phyloP scores from a whole-genome alignment of 2,797 vertebrate species.

The Argyrosomus regius region DNA sequence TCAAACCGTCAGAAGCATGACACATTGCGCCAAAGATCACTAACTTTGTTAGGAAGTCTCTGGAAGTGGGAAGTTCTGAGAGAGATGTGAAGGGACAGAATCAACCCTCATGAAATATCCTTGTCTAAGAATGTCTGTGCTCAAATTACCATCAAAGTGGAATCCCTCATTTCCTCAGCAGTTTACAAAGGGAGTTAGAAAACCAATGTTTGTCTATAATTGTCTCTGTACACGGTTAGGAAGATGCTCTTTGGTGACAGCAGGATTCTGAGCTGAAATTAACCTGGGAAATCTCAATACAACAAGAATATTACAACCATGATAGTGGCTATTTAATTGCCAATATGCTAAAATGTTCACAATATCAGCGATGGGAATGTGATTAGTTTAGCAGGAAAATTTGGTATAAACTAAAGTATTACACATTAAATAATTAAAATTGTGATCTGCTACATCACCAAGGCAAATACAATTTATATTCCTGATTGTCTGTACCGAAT shows the following conservation, averaged over 20 bases:
- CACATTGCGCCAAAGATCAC: constrained; percentile 65
- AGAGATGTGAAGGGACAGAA: constrained; percentile 66
- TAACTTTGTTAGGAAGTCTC: constrained; percentile 70
- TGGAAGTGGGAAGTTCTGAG: constrained; percentile 53
- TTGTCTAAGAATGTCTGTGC: constrained; percentile 43
- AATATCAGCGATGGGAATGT: neutral
- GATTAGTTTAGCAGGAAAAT: neutral
- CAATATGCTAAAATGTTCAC: neutral
- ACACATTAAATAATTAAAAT: neutral
- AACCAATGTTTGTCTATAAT: constrained; percentile 27
- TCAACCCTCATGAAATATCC: constrained; percentile 59
- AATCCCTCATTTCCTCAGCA: constrained; percentile 52
- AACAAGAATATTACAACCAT: neutral
- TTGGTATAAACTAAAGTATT: neutral
- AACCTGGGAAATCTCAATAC: neutral
- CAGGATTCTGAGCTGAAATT: neutral
- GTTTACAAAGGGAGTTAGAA: constrained; percentile 21
- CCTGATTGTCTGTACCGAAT: neutral
- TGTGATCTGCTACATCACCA: no score
- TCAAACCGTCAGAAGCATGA: constrained; percentile 78
- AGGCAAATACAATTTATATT: neutral
- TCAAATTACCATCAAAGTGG: constrained; percentile 64
- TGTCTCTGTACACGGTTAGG: neutral
- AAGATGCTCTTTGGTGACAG: neutral
- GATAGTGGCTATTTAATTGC: neutral